Evolutionary conservation across 2,797 vertebrate genomes (phyloP).

Genomic region (Zalophus californianus): DNA sequence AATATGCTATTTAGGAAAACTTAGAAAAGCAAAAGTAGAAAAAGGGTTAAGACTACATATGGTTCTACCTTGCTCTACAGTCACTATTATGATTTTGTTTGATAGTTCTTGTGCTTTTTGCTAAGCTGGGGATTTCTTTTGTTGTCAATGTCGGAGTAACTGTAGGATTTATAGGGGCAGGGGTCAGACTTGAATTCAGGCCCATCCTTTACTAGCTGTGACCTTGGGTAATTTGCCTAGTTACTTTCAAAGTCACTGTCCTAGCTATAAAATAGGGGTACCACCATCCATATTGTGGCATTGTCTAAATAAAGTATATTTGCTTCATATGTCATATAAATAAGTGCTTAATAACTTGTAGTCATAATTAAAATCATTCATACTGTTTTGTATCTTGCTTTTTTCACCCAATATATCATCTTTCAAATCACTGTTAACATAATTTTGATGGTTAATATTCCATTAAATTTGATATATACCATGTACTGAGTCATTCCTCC

Average conservation of each 20-base stretch:
- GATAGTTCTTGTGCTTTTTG: neutral
- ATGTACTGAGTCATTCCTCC: slow-evolving; percentile 17
- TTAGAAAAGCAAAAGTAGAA: neutral
- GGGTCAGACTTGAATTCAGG: neutral
- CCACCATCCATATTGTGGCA: neutral
- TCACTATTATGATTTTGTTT: neutral
- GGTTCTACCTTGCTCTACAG: neutral
- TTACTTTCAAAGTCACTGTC: neutral
- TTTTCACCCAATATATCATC: neutral
- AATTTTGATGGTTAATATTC: slow-evolving; percentile 5
- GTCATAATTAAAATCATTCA: neutral
- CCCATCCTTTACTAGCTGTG: neutral
- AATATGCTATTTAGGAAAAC: neutral
- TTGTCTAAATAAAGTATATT: neutral
- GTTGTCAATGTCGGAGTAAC: neutral
- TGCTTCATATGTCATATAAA: neutral
- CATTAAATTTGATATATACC: slow-evolving; percentile 25
- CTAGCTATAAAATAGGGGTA: neutral
- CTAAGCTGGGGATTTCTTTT: neutral
- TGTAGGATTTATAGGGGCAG: neutral
- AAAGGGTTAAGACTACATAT: neutral
- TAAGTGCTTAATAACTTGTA: neutral
- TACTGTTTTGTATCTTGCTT: neutral
- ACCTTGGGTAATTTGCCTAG: neutral
- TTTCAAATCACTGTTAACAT: slow-evolving; percentile 17